A percentile compares a stretch with the other conserved stretches of the same genome.
phyloP scores from a whole-genome alignment of 30 jellyfish, hydroid and myxozoan species.

The Mastigias papua region DNA sequence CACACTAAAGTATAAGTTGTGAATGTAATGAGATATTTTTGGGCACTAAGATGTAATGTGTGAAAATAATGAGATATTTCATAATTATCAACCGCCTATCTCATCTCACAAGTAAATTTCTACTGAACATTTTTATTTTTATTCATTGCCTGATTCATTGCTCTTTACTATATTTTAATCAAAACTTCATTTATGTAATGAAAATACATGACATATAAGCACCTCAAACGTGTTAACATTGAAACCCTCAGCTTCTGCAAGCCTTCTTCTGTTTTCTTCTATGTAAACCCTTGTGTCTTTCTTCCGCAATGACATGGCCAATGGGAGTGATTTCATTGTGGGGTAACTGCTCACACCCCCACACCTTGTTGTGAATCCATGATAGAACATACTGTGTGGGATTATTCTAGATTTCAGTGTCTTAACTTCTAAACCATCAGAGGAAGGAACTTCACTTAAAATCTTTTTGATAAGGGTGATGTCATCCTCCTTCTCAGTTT shows the following conservation, averaged over 20 bases:
- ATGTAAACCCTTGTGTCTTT: slow-evolving; percentile 69
- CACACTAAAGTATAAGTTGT: slow-evolving; percentile 27
- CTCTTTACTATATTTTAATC: too few relatives aligned
- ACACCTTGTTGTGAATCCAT: slow-evolving; percentile 72
- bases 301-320: slow-evolving; percentile 62
- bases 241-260: slow-evolving; percentile 68
- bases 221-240: slow-evolving; percentile 35
- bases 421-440: slow-evolving; percentile 53
- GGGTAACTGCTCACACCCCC: slow-evolving; percentile 79
- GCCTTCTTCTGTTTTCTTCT: slow-evolving; percentile 70
- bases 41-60: neutral
- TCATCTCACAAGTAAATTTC: too few relatives aligned
- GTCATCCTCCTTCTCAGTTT: too few relatives aligned
- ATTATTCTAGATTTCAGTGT: slow-evolving; percentile 47
- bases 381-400: slow-evolving; percentile 24
- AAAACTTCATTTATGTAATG: too few relatives aligned
- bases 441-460: slow-evolving; percentile 35
- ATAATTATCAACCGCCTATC: too few relatives aligned
- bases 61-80: too few relatives aligned
- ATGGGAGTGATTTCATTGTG: slow-evolving; percentile 67
- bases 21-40: neutral
- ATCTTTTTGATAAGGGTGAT: slow-evolving; percentile 1
- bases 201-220: neutral
- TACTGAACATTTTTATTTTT: too few relatives aligned
- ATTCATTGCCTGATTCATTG: too few relatives aligned